Conservation (phyloP, 2,113 vertebrate species). For the Cathartes aura region DNA sequence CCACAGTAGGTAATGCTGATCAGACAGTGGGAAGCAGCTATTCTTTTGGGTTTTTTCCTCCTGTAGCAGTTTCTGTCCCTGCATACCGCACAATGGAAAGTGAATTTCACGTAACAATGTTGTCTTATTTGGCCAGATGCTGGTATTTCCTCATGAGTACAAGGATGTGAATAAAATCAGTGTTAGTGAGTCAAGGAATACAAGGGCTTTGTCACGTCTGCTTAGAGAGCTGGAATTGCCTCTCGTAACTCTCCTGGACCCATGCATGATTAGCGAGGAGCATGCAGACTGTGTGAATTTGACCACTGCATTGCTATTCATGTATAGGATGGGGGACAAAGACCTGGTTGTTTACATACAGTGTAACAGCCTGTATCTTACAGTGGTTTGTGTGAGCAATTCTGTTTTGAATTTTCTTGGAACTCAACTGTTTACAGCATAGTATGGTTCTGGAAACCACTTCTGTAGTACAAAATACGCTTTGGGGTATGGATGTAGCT, state of each 20-base stretch:
- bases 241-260: fast-evolving
- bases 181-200: background rate
- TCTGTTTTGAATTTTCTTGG: background rate
- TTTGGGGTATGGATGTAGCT: background rate
- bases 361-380: background rate
- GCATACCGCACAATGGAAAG: background rate
- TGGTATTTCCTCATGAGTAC: background rate
- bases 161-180: background rate
- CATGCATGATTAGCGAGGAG: fast-evolving
- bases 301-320: background rate
- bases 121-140: background rate
- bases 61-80: background rate
- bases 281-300: background rate
- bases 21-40: background rate
- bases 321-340: background rate
- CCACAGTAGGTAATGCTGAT: background rate
- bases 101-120: background rate
- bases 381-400: background rate
- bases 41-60: background rate
- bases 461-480: fast-evolving
- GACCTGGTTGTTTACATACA: background rate
- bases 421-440: background rate
- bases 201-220: background rate
- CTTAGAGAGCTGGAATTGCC: background rate
- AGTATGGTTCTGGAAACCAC: background rate